Evolutionary conservation across 2,797 vertebrate species (phyloP), one percentile per base, ranked within the genome.

Genomic region (Anguilla marmorata): DNA sequence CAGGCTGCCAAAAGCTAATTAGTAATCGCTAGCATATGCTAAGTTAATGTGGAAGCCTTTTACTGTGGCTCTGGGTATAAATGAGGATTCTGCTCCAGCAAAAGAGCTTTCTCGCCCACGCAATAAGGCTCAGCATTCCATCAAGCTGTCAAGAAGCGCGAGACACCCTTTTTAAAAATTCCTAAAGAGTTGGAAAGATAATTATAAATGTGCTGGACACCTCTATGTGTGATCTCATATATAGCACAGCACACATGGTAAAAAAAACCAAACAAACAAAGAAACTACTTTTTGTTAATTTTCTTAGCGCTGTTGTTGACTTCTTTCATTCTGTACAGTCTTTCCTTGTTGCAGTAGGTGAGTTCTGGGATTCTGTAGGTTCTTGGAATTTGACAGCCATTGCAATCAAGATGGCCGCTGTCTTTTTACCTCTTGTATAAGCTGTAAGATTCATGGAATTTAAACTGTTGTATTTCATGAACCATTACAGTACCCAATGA

Each of bases 1-100:
- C 94, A 92, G 89, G 90, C 92, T 92, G 92, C 91, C 93, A 91
- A 93, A 93, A 92, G 90, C 92, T 93, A 94, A 95, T 95, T 95
- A 95, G 95, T 96, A 96, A 96, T 95, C 87, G 91, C 94, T 93
- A 92, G 91, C 95, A 96, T 92, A 94, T 96, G 95, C 91, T 84
- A 89, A 88, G 88, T 89, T 87, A 92, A 92, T 89, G 91, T 90
- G 89, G 91, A 91, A 91, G 91, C 91, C 87, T 92, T 94, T 92
- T 92, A 93, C 91, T 91, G 92, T 90, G 91, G 92, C 92, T 90
- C 92, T 88, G 90, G 91, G 90, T 91, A 91, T 91, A 92, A 94
- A 94, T 92, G 85, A 91, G 91, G 92, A 91, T 91, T 92, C 92
- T 93, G 91, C 89, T 91, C 90, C 88, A 89, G 89, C 85, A 88